Evolutionary conservation across 2,797 vertebrate genomes (phyloP).

Genomic region (Poeciliopsis turneri): DNA sequence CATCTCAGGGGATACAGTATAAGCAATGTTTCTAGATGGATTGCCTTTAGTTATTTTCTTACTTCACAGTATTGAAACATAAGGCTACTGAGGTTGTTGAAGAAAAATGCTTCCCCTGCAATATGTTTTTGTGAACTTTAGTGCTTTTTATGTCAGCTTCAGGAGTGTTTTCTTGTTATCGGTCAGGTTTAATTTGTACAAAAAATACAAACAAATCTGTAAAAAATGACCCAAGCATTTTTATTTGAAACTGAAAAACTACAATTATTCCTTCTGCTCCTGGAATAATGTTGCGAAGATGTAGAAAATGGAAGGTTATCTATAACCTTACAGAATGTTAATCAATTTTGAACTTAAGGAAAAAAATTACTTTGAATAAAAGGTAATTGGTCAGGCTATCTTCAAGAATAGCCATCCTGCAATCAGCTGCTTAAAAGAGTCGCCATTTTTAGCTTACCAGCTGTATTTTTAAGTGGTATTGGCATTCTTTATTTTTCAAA

Average conservation of each 20-base stretch:
- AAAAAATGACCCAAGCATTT: not conserved
- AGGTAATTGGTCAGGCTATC: not conserved
- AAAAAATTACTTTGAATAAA: no score
- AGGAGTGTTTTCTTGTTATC: not conserved
- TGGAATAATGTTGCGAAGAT: not conserved
- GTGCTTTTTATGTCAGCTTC: constrained; percentile 58
- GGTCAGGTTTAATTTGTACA: not conserved
- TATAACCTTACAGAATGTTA: not conserved
- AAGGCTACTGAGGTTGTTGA: not conserved
- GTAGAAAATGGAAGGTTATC: not conserved
- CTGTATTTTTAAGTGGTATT: not conserved
- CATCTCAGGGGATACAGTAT: not conserved
- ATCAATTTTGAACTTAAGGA: not conserved
- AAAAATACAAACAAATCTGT: not conserved
- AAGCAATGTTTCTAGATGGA: not conserved
- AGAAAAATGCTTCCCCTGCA: constrained; percentile 53
- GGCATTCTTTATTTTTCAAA: not conserved
- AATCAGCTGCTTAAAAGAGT: not conserved
- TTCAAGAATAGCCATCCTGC: not conserved
- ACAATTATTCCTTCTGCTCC: not conserved
- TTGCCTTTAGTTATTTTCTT: not conserved
- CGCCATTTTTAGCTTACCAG: not conserved
- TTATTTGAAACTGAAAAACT: not conserved
- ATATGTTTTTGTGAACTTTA: constrained; percentile 65
- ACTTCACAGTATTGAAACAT: not conserved